Conservation (phyloP, 2,797 vertebrate species). For the Chelonia mydas region DNA sequence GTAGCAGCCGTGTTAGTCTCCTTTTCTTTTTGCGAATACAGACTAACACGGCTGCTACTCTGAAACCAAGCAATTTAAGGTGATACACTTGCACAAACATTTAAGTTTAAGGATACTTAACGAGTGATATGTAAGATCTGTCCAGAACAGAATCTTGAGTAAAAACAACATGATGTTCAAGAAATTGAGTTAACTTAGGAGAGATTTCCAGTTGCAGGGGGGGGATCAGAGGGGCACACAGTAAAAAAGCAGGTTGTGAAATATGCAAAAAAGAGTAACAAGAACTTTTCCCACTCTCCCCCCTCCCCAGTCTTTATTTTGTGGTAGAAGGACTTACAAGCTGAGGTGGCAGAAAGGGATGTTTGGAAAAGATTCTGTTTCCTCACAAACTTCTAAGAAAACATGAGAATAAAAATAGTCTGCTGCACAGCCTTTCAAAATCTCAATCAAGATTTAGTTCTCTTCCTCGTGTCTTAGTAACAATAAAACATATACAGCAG, state of each 20-base stretch:
- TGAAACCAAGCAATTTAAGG: background rate
- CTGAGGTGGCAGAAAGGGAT: background rate
- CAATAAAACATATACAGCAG: conserved; percentile 47
- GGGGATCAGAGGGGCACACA: background rate
- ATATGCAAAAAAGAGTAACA: background rate
- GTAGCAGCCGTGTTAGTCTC: no score
- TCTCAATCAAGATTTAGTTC: conserved; percentile 57
- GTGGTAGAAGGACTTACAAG: background rate
- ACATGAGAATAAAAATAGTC: conserved; percentile 39
- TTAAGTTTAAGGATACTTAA: background rate
- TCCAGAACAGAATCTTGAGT: background rate
- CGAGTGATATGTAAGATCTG: background rate
- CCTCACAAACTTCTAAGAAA: conserved; percentile 8
- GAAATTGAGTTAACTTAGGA: background rate
- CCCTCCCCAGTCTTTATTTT: background rate
- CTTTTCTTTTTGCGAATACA: no score
- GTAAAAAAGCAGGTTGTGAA: background rate
- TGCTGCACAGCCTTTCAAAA: conserved; percentile 53
- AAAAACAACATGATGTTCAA: background rate
- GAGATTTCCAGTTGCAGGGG: background rate
- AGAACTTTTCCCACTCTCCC: background rate
- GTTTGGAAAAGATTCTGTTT: background rate
- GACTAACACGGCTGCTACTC: no score
- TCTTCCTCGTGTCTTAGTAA: conserved; percentile 55
- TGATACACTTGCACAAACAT: background rate